phyloP scores from a whole-genome alignment of 1,140 invertebrate genomes.

The Neodiprion virginianus region DNA sequence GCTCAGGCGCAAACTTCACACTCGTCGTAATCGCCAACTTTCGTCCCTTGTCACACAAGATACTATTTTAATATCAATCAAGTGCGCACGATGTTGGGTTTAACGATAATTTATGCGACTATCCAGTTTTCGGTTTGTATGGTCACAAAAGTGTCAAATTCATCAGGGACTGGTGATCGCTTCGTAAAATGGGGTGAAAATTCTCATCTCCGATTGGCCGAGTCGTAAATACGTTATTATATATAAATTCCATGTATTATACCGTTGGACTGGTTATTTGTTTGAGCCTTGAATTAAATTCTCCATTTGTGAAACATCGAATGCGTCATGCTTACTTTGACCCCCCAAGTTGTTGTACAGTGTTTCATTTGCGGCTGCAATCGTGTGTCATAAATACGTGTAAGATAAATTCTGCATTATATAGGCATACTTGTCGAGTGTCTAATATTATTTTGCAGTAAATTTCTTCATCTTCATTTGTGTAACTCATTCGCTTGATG shows the following conservation, averaged over 20 bases:
- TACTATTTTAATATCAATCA: too few relatives aligned
- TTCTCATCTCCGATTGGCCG: constrained; percentile 3
- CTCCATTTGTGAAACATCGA: not conserved
- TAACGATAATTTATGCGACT: too few relatives aligned
- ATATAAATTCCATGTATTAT: not conserved
- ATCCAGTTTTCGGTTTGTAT: too few relatives aligned
- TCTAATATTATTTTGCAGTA: not conserved
- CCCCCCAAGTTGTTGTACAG: not conserved
- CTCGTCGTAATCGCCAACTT: too few relatives aligned
- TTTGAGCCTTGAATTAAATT: not conserved
- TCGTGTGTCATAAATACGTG: not conserved
- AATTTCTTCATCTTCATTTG: not conserved
- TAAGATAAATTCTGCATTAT: not conserved
- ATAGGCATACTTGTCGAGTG: not conserved
- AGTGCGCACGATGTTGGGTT: too few relatives aligned
- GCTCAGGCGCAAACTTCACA: too few relatives aligned
- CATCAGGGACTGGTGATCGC: not conserved
- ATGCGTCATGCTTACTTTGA: not conserved
- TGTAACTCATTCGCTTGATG: not conserved
- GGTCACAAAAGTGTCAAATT: not conserved
- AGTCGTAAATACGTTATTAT: not conserved
- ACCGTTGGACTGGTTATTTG: not conserved
- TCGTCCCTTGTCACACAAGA: too few relatives aligned
- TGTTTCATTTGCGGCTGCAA: not conserved
- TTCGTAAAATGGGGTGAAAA: not conserved